phyloP scores from a whole-genome alignment of 1,140 invertebrate genomes.

The Achatina immaculata region DNA sequence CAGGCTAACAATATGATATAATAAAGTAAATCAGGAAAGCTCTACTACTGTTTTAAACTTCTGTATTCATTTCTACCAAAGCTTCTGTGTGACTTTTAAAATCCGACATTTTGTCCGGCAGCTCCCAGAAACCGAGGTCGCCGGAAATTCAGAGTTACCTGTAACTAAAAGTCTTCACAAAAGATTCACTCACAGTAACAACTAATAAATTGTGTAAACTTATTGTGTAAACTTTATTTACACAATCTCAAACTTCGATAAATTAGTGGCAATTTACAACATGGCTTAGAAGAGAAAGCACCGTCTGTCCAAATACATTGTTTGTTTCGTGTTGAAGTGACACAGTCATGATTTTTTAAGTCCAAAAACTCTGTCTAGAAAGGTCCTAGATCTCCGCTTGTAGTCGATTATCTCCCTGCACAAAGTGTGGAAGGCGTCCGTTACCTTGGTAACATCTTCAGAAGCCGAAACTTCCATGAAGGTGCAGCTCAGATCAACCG shows the following conservation, averaged over 20 bases:
- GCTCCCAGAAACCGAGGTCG: no score
- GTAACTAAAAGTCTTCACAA: no score
- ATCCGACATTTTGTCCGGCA: no score
- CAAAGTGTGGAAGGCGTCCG: constrained; percentile 57
- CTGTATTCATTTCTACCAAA: no score
- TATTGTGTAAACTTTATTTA: constrained; percentile 8
- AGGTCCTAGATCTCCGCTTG: constrained; percentile 61
- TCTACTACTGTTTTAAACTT: no score
- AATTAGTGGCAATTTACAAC: neutral
- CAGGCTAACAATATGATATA: no score
- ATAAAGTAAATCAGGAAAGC: no score
- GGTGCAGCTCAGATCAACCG: constrained; percentile 55
- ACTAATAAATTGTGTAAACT: no score
- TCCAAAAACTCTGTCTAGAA: constrained; percentile 63
- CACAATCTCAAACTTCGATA: neutral
- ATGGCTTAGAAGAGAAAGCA: neutral
- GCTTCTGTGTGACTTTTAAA: no score
- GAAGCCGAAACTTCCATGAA: constrained; percentile 62
- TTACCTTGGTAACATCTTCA: constrained; percentile 59
- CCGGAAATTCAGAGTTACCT: no score
- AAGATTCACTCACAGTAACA: no score
- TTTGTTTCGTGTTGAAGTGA: neutral
- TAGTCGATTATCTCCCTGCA: constrained; percentile 60
- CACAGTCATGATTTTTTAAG: constrained; percentile 49
- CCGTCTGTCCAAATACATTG: neutral